These are phyloP conservation scores for Coelopa pilipes DNA, from an alignment of 2,888 invertebrate genomes.

Conservation along the genomic window DNA sequence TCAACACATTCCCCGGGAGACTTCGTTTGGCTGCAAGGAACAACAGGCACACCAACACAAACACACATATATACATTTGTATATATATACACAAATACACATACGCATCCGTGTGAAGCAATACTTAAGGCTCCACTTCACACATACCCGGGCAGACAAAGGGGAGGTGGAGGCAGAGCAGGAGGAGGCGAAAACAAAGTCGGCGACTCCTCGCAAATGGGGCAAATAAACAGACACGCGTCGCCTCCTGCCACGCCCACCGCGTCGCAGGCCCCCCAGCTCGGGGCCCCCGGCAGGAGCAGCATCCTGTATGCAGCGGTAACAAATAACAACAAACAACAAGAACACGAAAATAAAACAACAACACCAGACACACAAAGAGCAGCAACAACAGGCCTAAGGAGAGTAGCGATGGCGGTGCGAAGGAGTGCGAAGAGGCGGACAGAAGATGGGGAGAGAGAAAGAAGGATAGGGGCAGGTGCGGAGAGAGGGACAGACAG, in stretches of 20 bases:
- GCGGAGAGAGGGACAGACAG: background rate
- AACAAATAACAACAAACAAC: no score
- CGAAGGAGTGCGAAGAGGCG: background rate
- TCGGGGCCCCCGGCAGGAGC: no score
- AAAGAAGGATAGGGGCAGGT: background rate
- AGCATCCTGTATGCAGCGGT: slow-evolving; percentile 16
- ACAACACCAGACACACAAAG: no score
- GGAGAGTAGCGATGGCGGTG: background rate
- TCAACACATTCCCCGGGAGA: slow-evolving; percentile 35
- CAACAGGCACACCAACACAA: slow-evolving; percentile 20
- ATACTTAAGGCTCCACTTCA: slow-evolving; percentile 9
- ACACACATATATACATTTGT: no score
- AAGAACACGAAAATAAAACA: no score
- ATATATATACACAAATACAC: no score
- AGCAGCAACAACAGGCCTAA: slow-evolving; percentile 5
- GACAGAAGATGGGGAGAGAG: background rate
- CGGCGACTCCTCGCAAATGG: slow-evolving; percentile 31
- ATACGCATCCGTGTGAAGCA: slow-evolving; percentile 1
- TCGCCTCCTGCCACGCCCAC: slow-evolving; percentile 20
- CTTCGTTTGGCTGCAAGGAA: slow-evolving; percentile 11
- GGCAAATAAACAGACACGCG: slow-evolving; percentile 34
- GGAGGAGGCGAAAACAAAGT: slow-evolving; percentile 8
- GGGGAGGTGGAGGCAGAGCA: background rate
- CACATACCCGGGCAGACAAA: slow-evolving; percentile 13
- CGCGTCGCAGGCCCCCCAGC: no score